Evolutionary conservation across 2,113 vertebrate genomes (phyloP).

Genomic region (Rhabdomys dilectus): DNA sequence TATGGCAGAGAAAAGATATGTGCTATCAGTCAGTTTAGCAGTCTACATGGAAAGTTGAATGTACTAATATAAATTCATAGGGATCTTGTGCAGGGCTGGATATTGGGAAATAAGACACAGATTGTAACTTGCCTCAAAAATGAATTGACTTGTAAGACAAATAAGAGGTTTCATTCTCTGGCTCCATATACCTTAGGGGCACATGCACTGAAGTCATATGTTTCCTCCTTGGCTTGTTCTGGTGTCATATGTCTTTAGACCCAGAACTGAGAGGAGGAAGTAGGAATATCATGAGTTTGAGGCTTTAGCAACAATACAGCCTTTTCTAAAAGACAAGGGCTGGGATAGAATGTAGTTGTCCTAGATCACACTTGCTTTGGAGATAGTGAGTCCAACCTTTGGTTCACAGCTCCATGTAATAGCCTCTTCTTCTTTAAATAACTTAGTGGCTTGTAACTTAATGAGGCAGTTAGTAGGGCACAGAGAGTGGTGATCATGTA

Average conservation of each 20-base stretch:
- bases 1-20: neutral
- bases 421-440: neutral
- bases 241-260: neutral
- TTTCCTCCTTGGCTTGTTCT: neutral
- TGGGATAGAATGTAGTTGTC: neutral
- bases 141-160: neutral
- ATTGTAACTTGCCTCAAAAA: neutral
- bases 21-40: neutral
- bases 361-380: neutral
- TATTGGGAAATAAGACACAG: neutral
- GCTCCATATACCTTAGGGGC: fast-evolving
- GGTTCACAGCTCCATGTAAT: neutral
- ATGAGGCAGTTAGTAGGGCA: neutral
- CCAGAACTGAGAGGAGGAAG: neutral
- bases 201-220: neutral
- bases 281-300: neutral
- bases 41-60: neutral
- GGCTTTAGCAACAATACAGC: neutral
- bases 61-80: neutral
- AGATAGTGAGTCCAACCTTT: neutral
- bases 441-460: neutral
- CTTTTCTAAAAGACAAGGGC: neutral
- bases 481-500: neutral
- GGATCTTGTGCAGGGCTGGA: fast-evolving
- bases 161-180: neutral